Conservation (phyloP, 1,140 invertebrate genomes). For the Carposina sasakii region DNA sequence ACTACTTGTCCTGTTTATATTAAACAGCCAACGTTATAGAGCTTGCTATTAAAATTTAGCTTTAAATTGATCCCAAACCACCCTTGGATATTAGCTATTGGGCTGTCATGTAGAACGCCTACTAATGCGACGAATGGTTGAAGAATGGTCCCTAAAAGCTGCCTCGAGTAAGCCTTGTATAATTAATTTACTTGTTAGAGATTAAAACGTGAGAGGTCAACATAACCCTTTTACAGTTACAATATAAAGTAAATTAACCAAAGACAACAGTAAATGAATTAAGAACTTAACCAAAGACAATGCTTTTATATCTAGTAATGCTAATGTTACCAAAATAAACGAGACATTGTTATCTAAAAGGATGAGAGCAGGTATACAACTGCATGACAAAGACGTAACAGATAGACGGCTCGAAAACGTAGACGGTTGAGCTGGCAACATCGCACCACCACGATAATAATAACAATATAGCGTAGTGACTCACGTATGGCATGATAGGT, state of each 20-base stretch:
- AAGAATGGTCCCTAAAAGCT: no score
- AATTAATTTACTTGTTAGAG: no score
- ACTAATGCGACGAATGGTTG: no score
- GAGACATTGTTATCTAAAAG: slow-evolving; percentile 5
- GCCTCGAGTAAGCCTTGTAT: no score
- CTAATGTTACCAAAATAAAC: no score
- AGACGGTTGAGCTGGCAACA: slow-evolving; percentile 29
- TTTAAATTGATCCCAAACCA: slow-evolving; percentile 29
- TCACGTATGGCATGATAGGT: slow-evolving; percentile 57
- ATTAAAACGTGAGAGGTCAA: no score
- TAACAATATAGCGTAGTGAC: slow-evolving; percentile 44
- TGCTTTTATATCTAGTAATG: no score
- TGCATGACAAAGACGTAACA: neutral
- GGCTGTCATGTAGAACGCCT: slow-evolving; percentile 23
- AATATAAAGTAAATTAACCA: no score
- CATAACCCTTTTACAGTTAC: no score
- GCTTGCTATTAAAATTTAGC: slow-evolving; percentile 31
- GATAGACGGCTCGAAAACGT: neutral
- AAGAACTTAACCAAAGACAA: no score
- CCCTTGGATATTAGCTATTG: slow-evolving; percentile 26
- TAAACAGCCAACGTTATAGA: no score
- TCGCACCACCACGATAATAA: slow-evolving; percentile 38
- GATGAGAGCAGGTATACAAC: slow-evolving; percentile 15
- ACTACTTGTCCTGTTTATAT: slow-evolving; percentile 37
- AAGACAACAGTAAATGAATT: no score